These are phyloP conservation scores for Musca domestica DNA, from an alignment of 1,140 invertebrate genomes.

Conservation along the genomic window DNA sequence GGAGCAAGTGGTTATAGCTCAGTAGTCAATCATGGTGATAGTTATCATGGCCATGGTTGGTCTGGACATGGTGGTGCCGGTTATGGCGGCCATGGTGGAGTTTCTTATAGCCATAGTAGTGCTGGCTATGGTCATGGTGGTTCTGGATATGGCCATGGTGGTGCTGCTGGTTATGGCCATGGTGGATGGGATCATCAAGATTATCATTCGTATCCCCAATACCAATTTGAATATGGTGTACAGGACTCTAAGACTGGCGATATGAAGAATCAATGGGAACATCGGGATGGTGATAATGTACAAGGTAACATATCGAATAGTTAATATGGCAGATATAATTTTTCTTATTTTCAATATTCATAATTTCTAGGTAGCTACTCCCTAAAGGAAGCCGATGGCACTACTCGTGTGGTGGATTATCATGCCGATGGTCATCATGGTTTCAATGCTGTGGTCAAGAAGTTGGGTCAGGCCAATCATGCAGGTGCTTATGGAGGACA, in stretches of 20 bases:
- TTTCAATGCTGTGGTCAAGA: conserved; percentile 58
- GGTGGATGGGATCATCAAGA: conserved; percentile 37
- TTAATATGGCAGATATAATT: too few relatives aligned
- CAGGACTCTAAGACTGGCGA: conserved; percentile 71
- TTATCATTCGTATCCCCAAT: conserved; percentile 60
- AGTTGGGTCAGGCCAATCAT: conserved; percentile 57
- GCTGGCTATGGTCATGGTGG: neutral
- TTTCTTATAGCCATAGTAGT: neutral
- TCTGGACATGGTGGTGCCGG: neutral
- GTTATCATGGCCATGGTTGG: conserved; percentile 48
- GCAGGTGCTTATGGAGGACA: conserved; percentile 39
- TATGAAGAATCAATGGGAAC: conserved; percentile 65
- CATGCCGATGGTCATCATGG: conserved; percentile 56
- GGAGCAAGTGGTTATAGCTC: conserved; percentile 58
- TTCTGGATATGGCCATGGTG: neutral
- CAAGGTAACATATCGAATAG: conserved; percentile 51
- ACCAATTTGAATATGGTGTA: conserved; percentile 72
- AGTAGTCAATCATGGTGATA: conserved; percentile 58
- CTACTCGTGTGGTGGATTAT: conserved; percentile 59
- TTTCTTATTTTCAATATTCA: neutral
- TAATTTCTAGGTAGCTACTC: conserved; percentile 56
- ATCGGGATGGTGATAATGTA: conserved; percentile 62
- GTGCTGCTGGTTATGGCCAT: neutral
- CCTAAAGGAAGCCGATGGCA: conserved; percentile 61
- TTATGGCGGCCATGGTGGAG: conserved; percentile 1